Evolutionary conservation across 2,888 invertebrate genomes (phyloP).

Genomic region (Rhimphoctona megacephalus): DNA sequence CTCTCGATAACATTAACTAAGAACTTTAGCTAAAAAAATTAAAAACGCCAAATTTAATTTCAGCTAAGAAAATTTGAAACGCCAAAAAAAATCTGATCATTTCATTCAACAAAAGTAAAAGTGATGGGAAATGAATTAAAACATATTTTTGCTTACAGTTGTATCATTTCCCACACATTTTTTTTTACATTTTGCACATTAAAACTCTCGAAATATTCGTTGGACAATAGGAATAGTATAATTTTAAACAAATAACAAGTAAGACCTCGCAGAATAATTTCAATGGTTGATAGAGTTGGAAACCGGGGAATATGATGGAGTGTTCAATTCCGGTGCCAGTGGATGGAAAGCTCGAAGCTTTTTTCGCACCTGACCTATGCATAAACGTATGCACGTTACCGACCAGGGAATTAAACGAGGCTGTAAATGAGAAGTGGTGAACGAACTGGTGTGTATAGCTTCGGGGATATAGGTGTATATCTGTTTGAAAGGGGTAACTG

Average conservation of each 20-base stretch:
- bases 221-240: neutral
- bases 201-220: neutral
- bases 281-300: slow-evolving; percentile 60
- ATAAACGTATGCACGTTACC: slow-evolving; percentile 65
- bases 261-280: slow-evolving; percentile 33
- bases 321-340: slow-evolving; percentile 60
- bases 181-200: neutral
- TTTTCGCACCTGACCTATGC: slow-evolving; percentile 70
- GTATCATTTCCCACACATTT: neutral
- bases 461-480: slow-evolving; percentile 32
- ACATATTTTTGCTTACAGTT: no score
- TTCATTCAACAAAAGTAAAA: neutral
- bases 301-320: slow-evolving; percentile 61
- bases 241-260: neutral
- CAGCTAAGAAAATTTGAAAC: neutral
- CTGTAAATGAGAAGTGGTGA: slow-evolving; percentile 67
- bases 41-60: neutral
- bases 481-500: slow-evolving; percentile 75
- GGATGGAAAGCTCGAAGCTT: slow-evolving; percentile 54
- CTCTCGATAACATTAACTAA: neutral
- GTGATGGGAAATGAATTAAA: neutral
- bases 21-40: neutral
- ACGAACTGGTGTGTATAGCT: slow-evolving; percentile 52
- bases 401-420: slow-evolving; percentile 69
- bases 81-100: neutral